Base-by-base conservation (phyloP, 2,888 invertebrate genomes). In the Drosophila robusta region DNA sequence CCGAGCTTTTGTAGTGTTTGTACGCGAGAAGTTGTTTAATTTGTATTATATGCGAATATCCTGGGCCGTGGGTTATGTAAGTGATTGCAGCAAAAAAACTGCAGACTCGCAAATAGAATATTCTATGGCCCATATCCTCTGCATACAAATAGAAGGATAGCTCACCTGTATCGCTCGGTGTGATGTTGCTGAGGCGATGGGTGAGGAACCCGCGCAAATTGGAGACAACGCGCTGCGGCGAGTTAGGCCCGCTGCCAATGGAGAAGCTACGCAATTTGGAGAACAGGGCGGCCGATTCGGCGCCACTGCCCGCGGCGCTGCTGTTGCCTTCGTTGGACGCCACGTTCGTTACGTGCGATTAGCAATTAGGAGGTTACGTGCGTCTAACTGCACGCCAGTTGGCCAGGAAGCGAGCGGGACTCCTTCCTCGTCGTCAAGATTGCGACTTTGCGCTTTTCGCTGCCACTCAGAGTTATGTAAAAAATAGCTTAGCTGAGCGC, bases 131-230 rank as follows among this genome's bases (percentile, higher is more conserved):
- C 5, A 29, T 9, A 29, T 29, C 29, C 29, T 1, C 3, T 2
- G 29, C 29, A 29, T 5, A 29, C 9, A 29, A 0, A 9, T 9
- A 9, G 29, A 29, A 2, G 29, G 29, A 3, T 9, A 9, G 29
- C 94, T 93, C 87, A 96, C 96, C 96, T 95, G 95, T 95, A 90
- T 96, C 95, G 90, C 95, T 94, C 93, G 93, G 95, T 94, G 91
- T 95, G 93, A 91, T 94, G 94, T 92, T 94, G 93, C 92, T 95
- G 93, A 91, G 78, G 71, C 95, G 94, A 92, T 94, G 94, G 90
- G 94, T 93, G 85, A 96, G 94, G 93, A 94, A 95, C 89, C 95
- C 95, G 91, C 94, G 94, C 92, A 96, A 94, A 93, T 95, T 95
- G 93, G 93, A 94, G 91, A 96, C 95, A 90, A 95, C 95, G 88